Evolutionary conservation across 2,113 vertebrate genomes (phyloP), one percentile per base, ranked within the genome.

Genomic region (Nannobrachium achirus): DNA sequence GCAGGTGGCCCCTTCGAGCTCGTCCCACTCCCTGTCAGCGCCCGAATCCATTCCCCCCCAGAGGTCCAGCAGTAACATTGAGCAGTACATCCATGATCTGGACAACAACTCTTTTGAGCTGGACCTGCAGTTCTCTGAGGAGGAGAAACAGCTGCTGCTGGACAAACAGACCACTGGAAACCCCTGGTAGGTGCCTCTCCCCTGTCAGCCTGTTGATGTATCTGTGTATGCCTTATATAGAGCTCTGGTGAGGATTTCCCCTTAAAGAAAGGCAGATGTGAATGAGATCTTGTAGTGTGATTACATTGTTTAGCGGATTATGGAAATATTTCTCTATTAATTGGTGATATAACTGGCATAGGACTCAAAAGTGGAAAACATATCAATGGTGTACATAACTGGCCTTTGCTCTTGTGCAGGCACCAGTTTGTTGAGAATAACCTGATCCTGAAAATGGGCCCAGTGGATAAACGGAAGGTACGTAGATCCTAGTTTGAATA

Each of bases 371-470:
- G 25, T 33, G 25, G 25, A 33, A 33, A 33, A 33, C 25, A 33
- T 33, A 33, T 33, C 25, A 4, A 33, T 33, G 25, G 25, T 33
- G 6, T 3, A 33, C 6, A 33, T 33, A 33, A 4, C 25, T 33
- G 25, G 25, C 25, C 25, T 33, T n/a, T 71, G 50, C 86, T 73
- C 69, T 87, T 70, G 63, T 64, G 68, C 88, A 99, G 98, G 98
- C 97, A 99, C 82, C 96, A 97, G 81, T 99, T 99, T 94, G 97
- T 99, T 92, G 97, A 99, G 89, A 99, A 99, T 87, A 99, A 99
- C 83, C 94, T 99, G 87, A 99, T 99, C 78, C 89, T 99, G 72
- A 99, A 99, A 93, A 99, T 99, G 98, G 98, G 98, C 69, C 98
- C 98, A 63, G 98, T 99, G 69, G 98, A 99, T 89, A 99, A 99